Evolutionary conservation across 2,888 invertebrate species (phyloP).

Genomic region (Paralinhomoeus sp.): DNA sequence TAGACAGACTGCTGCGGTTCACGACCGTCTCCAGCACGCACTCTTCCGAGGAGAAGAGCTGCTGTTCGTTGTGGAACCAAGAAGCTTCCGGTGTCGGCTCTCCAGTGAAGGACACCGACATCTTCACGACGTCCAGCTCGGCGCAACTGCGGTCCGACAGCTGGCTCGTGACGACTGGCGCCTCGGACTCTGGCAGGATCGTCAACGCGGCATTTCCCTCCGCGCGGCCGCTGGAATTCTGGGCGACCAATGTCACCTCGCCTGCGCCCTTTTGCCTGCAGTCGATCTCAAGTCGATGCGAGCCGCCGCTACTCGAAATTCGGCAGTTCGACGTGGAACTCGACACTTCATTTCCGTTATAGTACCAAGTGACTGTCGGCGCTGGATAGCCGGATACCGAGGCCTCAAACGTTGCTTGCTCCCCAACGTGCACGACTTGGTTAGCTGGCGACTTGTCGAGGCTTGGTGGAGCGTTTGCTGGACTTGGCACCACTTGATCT

Average conservation of each 20-base stretch:
- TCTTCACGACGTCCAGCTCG: constrained; percentile 7
- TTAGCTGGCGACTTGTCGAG: neutral
- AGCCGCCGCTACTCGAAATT: constrained; percentile 10
- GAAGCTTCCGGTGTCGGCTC: neutral
- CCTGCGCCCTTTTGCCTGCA: constrained; percentile 7
- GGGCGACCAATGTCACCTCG: constrained; percentile 10
- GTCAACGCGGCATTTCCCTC: constrained; percentile 19
- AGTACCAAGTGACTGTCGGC: constrained; percentile 17
- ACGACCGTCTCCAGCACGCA: neutral
- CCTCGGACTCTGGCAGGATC: neutral
- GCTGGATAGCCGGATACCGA: constrained; percentile 25
- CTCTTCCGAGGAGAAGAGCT: neutral
- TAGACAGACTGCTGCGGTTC: too few species aligned
- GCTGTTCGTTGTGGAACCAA: constrained; percentile 2
- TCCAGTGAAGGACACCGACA: neutral
- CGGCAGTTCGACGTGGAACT: neutral
- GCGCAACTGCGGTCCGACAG: constrained; percentile 11
- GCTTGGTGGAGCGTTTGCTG: too few species aligned
- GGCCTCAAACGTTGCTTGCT: neutral
- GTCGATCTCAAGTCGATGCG: constrained; percentile 16
- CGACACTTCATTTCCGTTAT: neutral
- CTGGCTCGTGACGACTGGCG: neutral
- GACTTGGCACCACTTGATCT: too few species aligned
- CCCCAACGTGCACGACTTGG: neutral
- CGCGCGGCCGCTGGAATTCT: constrained; percentile 19